phyloP scores from a whole-genome alignment of 2,113 vertebrate species.

The Proterorhinus semilunaris region DNA sequence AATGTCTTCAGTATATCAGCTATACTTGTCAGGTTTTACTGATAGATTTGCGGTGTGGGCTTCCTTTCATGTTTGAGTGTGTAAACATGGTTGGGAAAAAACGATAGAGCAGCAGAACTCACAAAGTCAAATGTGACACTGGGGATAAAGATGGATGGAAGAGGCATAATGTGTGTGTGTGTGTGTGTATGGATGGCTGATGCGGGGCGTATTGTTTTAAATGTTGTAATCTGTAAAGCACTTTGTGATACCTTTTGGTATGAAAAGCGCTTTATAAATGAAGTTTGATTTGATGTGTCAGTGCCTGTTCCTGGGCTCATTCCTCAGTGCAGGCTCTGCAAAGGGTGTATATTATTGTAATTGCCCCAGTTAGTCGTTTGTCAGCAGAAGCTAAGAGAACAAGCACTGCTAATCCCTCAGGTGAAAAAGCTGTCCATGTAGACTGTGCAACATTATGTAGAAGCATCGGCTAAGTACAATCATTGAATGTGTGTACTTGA shows the following conservation, averaged over 20 bases:
- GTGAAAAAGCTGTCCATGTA: slow-evolving; percentile 17
- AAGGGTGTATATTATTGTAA: slow-evolving; percentile 70
- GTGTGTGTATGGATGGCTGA: too few species aligned
- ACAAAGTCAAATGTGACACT: slow-evolving; percentile 15
- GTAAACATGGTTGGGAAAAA: slow-evolving; percentile 42
- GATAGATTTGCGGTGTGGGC: slow-evolving; percentile 43
- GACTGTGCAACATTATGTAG: slow-evolving; percentile 41
- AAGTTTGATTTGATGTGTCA: too few species aligned
- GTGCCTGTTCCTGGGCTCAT: slow-evolving; percentile 53
- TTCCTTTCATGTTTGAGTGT: slow-evolving; percentile 37
- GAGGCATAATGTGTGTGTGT: slow-evolving; percentile 51
- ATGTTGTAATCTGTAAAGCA: too few species aligned
- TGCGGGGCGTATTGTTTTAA: too few species aligned
- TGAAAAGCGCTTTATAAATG: too few species aligned
- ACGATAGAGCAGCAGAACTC: neutral
- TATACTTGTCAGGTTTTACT: slow-evolving; percentile 20
- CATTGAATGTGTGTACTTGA: slow-evolving; percentile 2
- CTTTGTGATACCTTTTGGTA: too few species aligned
- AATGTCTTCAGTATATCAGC: slow-evolving; percentile 43
- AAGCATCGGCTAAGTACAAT: slow-evolving; percentile 5
- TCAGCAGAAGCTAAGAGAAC: slow-evolving; percentile 49
- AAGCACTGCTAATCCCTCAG: slow-evolving; percentile 44
- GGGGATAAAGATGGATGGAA: slow-evolving; percentile 39
- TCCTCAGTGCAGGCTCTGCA: slow-evolving; percentile 45
- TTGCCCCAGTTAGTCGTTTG: slow-evolving; percentile 59